Evolutionary conservation across 2,888 invertebrate species (phyloP), one percentile per base, ranked within the genome.

Genomic region (Nebria salina): DNA sequence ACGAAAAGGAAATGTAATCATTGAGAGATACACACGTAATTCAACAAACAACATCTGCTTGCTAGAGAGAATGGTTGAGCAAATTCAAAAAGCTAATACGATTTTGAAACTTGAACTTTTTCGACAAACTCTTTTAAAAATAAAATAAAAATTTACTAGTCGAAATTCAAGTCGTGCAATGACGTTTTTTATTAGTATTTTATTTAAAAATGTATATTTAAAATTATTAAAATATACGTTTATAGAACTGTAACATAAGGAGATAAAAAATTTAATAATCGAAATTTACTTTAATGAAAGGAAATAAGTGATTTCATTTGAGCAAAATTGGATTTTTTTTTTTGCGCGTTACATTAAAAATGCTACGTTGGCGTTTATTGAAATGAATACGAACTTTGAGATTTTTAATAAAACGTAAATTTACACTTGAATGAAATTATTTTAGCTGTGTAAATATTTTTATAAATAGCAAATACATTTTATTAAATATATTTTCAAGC

Each of bases 241-340:
- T 54, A 7, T 7, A 54, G 8, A 65, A 41, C 15, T 66, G 42
- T 66, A 65, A 34, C 66, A 65, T 66, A 76, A 76, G 76, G 70
- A 54, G 76, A 76, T 76, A 76, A 76, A 42, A 76, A 15, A 26
- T 76, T 76, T 70, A 70, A 76, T 76, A 76, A 70, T 25, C 54
- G 43, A 70, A 76, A 76, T 76, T 70, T 76, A n/a, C 70, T 70
- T 70, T 43, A 76, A 76, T 76, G 70, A 76, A 76, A 76, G 43
- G 70, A 68, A 70, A 43, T 66, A 54, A 43, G 11, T 76, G 70
- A 66, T 66, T 20, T 42, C 42, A 76, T 76, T 70, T 76, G 54
- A 70, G 26, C 76, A 76, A 70, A 76, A 76, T 76, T 76, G 42
- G 66, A 68, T 66, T 76, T 68, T 72, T 76, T 66, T 43, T 54